Evolutionary conservation across 2,113 vertebrate genomes (phyloP).

Genomic region (Daphoenositta chrysoptera): DNA sequence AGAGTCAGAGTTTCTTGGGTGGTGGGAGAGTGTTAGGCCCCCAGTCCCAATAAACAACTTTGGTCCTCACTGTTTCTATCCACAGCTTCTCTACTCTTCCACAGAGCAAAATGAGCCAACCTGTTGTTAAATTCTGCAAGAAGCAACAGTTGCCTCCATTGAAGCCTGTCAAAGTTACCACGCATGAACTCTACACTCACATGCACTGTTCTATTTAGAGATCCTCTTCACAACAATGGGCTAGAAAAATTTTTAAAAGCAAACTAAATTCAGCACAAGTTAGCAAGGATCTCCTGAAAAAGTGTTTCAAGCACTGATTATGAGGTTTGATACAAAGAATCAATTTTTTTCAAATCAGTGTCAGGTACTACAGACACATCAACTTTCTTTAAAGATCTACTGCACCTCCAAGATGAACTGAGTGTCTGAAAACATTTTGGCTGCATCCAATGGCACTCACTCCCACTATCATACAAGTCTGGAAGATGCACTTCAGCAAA

Average conservation of each 20-base stretch:
- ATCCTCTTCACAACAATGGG: not conserved
- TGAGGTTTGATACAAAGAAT: not conserved
- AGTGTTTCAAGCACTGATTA: not conserved
- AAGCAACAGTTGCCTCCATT: not conserved
- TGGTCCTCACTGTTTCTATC: not conserved
- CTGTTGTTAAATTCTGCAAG: not conserved
- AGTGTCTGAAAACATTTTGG: not conserved
- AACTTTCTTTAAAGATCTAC: not conserved
- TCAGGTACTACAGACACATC: not conserved
- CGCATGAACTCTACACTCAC: not conserved
- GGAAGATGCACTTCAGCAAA: not conserved
- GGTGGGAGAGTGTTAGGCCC: not conserved
- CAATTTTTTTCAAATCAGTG: not conserved
- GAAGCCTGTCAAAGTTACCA: not conserved
- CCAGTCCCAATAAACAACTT: not conserved
- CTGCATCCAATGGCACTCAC: rapidly evolving
- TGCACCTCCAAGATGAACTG: not conserved
- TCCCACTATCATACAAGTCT: not conserved
- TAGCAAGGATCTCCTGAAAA: not conserved
- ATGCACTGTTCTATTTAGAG: not conserved
- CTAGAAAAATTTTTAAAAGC: not conserved
- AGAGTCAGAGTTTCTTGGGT: not conserved
- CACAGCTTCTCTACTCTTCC: not conserved
- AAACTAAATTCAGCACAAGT: not conserved
- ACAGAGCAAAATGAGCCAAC: not conserved